Conservation (phyloP, 30 jellyfish, hydroid and myxozoan genomes). For the Aurelia coerulea region DNA sequence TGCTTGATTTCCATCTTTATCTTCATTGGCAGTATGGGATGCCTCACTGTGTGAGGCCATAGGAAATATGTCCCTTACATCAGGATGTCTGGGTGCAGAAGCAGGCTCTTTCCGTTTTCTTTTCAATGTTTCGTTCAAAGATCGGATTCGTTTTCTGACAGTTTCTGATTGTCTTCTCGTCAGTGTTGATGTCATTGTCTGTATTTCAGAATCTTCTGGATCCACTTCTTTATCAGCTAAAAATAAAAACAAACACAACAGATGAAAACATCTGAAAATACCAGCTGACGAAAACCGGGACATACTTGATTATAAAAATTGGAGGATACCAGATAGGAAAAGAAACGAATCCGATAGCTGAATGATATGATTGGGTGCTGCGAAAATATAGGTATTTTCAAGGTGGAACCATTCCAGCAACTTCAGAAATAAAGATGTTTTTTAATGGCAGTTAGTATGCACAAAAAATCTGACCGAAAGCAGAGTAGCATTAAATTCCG, state of each 20-base stretch:
- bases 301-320: no score
- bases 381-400: no score
- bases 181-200: conserved; percentile 79
- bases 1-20: neutral
- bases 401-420: no score
- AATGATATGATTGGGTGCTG: no score
- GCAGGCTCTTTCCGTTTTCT: conserved; percentile 53
- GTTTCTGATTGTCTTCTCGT: conserved; percentile 96
- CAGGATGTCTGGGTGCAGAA: conserved; percentile 42
- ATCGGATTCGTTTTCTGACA: conserved; percentile 85
- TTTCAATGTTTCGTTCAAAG: conserved; percentile 86
- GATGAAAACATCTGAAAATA: no score
- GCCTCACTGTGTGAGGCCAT: conserved; percentile 40
- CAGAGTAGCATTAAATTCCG: no score
- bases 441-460: no score
- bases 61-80: conserved; percentile 73
- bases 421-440: no score
- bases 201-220: conserved; percentile 77
- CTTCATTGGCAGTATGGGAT: neutral
- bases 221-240: conserved; percentile 77
- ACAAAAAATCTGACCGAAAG: no score
- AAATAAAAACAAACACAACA: neutral
- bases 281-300: no score
- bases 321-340: no score
- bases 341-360: no score